Evolutionary conservation across 2,113 vertebrate species (phyloP), one percentile per base, ranked within the genome.

Genomic region (Hemicordylus capensis): DNA sequence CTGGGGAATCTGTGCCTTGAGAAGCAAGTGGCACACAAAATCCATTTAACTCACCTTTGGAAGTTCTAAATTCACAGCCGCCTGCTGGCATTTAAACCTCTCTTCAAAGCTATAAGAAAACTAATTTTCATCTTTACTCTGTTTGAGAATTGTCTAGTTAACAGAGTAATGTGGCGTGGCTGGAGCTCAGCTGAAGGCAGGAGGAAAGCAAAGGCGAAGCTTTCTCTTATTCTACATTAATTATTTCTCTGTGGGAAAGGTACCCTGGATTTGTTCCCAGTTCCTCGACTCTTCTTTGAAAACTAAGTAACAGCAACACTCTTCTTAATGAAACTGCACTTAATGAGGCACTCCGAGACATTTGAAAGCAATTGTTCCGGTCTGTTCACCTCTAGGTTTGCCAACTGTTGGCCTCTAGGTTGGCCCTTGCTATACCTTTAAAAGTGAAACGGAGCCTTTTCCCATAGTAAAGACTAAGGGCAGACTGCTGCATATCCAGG

Each of bases 21-120:
- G 8, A 61, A 20, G 28, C 26, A n/a, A 20, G 63, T 61, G 48
- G 42, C 44, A 39, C 42, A 64, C 69, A 69, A 89, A 69, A 86
- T 6, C 12, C n/a, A 74, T 80, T 59, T 77, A 54, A 83, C 76
- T 80, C 76, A 64, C 39, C 22, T n/a, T 81, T 82, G 54, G 11
- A 59, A 26, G 34, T 59, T 56, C 31, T 82, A 39, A 56, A 73
- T 58, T 82, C 34, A 51, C 67, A 58, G 48, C 31, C 19, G 4
- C 15, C 17, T 11, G 1, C 22, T 82, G 26, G 54, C 22, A 77
- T 85, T 74, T 73, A n/a, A 80, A 46, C 3, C 42, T 48, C 82
- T 9, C 48, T 87, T 82, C 70, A 70, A 17, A 82, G 46, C 1
- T 1, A 81, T 81, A 88, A 42, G n/a, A 85, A 85, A 70, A 46